Evolutionary conservation across 2,797 vertebrate species (phyloP).

Genomic region (Eupleurogrammus muticus): DNA sequence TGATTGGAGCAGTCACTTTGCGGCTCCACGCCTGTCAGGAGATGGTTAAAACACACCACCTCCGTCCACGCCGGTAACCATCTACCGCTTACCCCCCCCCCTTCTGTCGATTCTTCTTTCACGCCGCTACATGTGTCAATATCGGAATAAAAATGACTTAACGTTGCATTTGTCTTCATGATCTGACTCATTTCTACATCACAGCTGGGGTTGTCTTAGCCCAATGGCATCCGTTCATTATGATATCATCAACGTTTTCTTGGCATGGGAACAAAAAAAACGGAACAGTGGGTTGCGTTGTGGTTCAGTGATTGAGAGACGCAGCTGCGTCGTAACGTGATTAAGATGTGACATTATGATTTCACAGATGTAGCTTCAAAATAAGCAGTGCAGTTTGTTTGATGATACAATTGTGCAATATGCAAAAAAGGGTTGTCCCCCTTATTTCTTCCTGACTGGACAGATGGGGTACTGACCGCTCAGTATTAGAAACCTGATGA

Average conservation of each 20-base stretch:
- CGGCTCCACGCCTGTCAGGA: constrained; percentile 51
- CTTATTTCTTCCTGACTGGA: too few relatives aligned
- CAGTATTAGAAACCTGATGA: too few relatives aligned
- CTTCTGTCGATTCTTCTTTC: too few relatives aligned
- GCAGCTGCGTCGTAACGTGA: neutral
- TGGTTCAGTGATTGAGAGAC: neutral
- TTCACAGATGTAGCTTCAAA: neutral
- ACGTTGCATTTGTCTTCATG: neutral
- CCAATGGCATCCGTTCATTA: neutral
- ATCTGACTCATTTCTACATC: neutral
- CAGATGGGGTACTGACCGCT: too few relatives aligned
- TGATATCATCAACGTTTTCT: neutral
- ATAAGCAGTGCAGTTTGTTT: neutral
- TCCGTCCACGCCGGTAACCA: constrained; percentile 60
- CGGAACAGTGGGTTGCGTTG: neutral
- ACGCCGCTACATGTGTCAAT: neutral
- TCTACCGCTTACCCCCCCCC: constrained; percentile 40
- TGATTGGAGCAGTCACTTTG: constrained; percentile 70
- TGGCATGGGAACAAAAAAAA: constrained; percentile 10
- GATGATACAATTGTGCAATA: too few relatives aligned
- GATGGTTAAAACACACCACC: constrained; percentile 62
- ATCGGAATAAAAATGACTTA: neutral
- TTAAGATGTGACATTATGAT: neutral
- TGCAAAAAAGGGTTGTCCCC: too few relatives aligned
- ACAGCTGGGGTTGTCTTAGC: neutral